phyloP scores from a whole-genome alignment of 2,888 invertebrate species.

The Micoletzkya japonica region DNA sequence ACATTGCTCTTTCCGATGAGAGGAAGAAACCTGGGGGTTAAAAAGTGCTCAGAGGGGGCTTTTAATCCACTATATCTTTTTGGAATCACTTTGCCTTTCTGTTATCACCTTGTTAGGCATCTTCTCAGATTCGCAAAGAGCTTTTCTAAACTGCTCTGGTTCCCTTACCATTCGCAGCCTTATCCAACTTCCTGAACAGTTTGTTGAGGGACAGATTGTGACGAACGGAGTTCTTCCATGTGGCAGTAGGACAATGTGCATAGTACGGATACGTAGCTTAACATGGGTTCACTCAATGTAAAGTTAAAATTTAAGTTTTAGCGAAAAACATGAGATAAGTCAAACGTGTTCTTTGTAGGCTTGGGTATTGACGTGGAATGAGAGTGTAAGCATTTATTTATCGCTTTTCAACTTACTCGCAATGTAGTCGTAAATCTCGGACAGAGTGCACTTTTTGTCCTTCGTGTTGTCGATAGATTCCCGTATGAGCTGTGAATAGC shows the following conservation, averaged over 20 bases:
- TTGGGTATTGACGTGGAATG: no score
- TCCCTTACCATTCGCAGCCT: slow-evolving; percentile 35
- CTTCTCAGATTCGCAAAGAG: background rate
- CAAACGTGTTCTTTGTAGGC: no score
- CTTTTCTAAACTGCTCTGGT: slow-evolving; percentile 7
- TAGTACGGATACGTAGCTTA: slow-evolving; percentile 22
- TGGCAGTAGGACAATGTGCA: slow-evolving; percentile 12
- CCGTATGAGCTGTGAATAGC: slow-evolving; percentile 25
- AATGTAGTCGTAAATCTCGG: slow-evolving; percentile 44
- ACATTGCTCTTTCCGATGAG: no score
- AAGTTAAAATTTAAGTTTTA: background rate
- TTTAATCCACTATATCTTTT: no score
- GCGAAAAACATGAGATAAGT: background rate
- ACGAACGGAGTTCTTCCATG: slow-evolving; percentile 46
- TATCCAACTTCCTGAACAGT: slow-evolving; percentile 41
- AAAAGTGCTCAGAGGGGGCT: no score
- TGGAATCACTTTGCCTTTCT: background rate
- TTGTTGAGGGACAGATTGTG: slow-evolving; percentile 49
- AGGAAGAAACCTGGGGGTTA: no score
- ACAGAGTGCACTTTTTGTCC: slow-evolving; percentile 36
- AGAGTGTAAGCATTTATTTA: background rate
- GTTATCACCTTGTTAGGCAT: background rate
- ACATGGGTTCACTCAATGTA: no score
- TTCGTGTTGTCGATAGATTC: slow-evolving; percentile 37
- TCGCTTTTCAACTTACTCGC: slow-evolving; percentile 29